Conservation (phyloP, 2,888 invertebrate species). For the Notodonta dromedarius region DNA sequence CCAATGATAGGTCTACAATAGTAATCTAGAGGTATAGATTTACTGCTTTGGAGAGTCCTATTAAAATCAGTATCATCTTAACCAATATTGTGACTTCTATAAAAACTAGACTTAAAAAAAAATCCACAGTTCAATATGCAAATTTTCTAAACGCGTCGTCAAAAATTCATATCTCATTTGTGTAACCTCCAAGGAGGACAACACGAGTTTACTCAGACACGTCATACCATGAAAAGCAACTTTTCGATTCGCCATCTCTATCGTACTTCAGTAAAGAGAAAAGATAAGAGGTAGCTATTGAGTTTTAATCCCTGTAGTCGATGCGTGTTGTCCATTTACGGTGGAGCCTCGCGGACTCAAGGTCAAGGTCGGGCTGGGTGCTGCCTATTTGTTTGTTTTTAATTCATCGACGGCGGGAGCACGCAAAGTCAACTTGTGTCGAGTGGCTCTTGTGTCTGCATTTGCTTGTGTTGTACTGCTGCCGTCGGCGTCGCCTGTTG, state of each 20-base stretch:
- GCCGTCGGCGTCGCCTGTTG: slow-evolving; percentile 3
- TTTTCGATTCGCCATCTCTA: slow-evolving; percentile 14
- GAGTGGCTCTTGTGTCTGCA: background rate
- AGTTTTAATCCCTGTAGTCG: background rate
- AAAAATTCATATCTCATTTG: slow-evolving; percentile 19
- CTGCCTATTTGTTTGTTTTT: slow-evolving; percentile 2
- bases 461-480: slow-evolving; percentile 5
- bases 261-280: slow-evolving; percentile 10
- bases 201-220: slow-evolving; percentile 11
- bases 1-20: too few relatives aligned
- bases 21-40: background rate
- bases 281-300: slow-evolving; percentile 12
- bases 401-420: slow-evolving; percentile 23
- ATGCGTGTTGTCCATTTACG: slow-evolving; percentile 9
- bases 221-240: slow-evolving; percentile 14
- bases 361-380: slow-evolving; percentile 19
- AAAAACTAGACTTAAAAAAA: background rate
- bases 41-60: background rate
- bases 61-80: background rate
- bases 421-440: slow-evolving; percentile 10
- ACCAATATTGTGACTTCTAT: background rate
- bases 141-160: slow-evolving; percentile 18
- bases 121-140: slow-evolving; percentile 13
- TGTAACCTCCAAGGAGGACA: slow-evolving; percentile 28
- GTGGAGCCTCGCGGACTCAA: slow-evolving; percentile 13